Base-by-base conservation (phyloP, 1,140 invertebrate genomes). In the Proctacanthus coquilletti region DNA sequence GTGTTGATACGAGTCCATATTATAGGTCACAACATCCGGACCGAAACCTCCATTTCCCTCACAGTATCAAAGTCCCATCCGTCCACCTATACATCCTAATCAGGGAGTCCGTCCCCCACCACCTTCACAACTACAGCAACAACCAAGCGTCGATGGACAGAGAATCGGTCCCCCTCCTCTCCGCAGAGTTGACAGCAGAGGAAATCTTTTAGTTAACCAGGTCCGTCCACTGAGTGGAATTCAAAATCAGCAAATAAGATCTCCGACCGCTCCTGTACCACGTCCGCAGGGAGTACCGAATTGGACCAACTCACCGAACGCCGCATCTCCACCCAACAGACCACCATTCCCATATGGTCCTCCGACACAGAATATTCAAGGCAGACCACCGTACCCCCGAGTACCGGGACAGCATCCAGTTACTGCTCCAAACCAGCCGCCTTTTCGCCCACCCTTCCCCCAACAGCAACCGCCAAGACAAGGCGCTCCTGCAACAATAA, bases 171-270 rank as follows among this genome's bases (percentile, higher is more conserved):
- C 43, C 36, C 43, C 20, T 32, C 55, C 51, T 4, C 29, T 58
- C 35, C 45, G 55, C n/a, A 42, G 38, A 5, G 53, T 46, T 31
- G 55, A 63, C 36, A 58, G 55, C 43, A 51, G 52, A 36, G 54
- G 43, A 44, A 58, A 58, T 25, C 18, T 58, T 42, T 41, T 57
- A 0, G 50, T 55, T 48, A 52, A 49, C 11, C 51, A 48, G 2
- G 43, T 33, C 49, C 40, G 6, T 39, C 49, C 49, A 3, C 45
- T 41, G 4, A 45, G 42, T 27, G 36, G 48, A 1, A 40, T 40
- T 29, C 49, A 45, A 38, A 49, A 44, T 25, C 52, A 52, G 39
- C 38, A 45, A 8, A 32, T 31, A 14, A 47, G 51, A 9, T 36
- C 45, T 13, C 49, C 47, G 34, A 52, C 44, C 29, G 34, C 43